Percentiles rank a stretch among this genome's conserved stretches.
These are phyloP conservation scores for Octodonta nipae DNA, from an alignment of 2,888 invertebrate genomes.

Conservation along the genomic window DNA sequence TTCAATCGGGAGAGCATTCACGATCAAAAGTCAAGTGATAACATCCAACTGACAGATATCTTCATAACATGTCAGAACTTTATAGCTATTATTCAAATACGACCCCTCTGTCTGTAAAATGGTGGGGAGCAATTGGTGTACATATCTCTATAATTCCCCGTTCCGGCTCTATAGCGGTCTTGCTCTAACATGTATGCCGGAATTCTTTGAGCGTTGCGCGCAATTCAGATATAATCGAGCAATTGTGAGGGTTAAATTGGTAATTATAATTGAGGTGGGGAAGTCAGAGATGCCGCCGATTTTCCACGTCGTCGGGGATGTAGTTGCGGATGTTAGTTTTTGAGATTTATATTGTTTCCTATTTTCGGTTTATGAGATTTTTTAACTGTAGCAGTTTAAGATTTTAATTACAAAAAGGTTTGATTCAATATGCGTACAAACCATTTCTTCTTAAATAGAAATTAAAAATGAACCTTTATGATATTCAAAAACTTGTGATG, in stretches of 20 bases:
- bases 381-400: too few species aligned
- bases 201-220: slow-evolving; percentile 16
- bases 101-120: slow-evolving; percentile 18
- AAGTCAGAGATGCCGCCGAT: slow-evolving; percentile 6
- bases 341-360: too few species aligned
- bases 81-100: slow-evolving; percentile 26
- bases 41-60: slow-evolving; percentile 24
- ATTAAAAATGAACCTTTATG: too few species aligned
- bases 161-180: slow-evolving; percentile 6
- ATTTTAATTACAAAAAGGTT: too few species aligned
- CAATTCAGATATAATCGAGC: slow-evolving; percentile 13
- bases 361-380: too few species aligned
- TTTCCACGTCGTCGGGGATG: slow-evolving; percentile 4
- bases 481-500: too few species aligned
- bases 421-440: too few species aligned
- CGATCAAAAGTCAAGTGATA: slow-evolving; percentile 19
- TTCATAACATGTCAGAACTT: slow-evolving; percentile 28
- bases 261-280: slow-evolving; percentile 9
- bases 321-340: too few species aligned
- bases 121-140: slow-evolving; percentile 11
- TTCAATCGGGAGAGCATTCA: too few species aligned
- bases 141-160: slow-evolving; percentile 5
- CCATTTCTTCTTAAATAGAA: too few species aligned
- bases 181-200: too few species aligned
- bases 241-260: slow-evolving; percentile 15